phyloP scores from a whole-genome alignment of 2,888 invertebrate species.

The Elegia similella region DNA sequence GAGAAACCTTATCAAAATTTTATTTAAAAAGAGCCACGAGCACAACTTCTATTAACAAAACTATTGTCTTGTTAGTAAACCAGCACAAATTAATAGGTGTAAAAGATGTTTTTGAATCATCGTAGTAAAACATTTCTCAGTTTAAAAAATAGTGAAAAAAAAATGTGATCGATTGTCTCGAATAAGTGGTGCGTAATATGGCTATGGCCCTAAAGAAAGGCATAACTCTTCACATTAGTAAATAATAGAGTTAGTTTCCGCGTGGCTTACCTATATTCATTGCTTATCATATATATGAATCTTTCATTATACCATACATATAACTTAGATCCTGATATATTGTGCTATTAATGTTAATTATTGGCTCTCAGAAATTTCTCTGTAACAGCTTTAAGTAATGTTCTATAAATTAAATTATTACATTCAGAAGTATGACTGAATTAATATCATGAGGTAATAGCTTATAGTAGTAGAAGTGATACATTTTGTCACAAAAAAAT shows the following conservation, averaged over 20 bases:
- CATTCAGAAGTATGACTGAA: not conserved
- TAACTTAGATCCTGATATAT: not conserved
- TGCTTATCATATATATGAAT: not conserved
- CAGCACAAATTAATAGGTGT: too few relatives aligned
- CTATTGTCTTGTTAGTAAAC: too few relatives aligned
- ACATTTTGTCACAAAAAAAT: constrained; percentile 9
- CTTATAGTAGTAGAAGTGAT: not conserved
- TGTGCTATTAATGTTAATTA: not conserved
- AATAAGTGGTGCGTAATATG: not conserved
- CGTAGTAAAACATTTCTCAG: too few relatives aligned
- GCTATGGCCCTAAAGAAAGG: not conserved
- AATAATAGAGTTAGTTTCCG: not conserved
- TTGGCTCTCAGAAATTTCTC: not conserved
- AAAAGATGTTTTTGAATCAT: too few relatives aligned
- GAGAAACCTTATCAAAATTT: too few relatives aligned
- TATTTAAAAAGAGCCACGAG: too few relatives aligned
- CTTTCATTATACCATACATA: not conserved
- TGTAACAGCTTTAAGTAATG: not conserved
- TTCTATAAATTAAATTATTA: not conserved
- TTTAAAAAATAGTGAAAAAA: too few relatives aligned
- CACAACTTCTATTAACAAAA: too few relatives aligned
- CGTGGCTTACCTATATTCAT: not conserved
- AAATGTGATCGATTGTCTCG: not conserved
- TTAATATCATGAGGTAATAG: constrained; percentile 3
- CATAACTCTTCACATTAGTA: not conserved